These are phyloP conservation scores for Vidua macroura DNA, from an alignment of 2,113 vertebrate genomes.

Conservation along the genomic window DNA sequence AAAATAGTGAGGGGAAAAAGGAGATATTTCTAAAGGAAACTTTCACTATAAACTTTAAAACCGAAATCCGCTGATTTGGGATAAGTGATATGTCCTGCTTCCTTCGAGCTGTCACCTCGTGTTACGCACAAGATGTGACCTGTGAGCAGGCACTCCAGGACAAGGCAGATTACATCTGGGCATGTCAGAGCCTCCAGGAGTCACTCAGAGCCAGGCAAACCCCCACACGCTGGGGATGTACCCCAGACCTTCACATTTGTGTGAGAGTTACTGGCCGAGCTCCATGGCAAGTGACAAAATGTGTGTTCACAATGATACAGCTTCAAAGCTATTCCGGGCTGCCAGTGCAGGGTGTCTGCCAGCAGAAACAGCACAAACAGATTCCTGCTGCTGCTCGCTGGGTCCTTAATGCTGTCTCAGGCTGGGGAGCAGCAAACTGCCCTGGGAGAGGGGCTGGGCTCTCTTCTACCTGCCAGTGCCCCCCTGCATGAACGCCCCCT, in stretches of 20 bases:
- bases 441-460: neutral
- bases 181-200: neutral
- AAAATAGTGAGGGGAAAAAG: neutral
- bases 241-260: neutral
- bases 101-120: neutral
- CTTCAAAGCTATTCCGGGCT: neutral
- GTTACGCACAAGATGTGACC: conserved; percentile 46
- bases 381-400: neutral
- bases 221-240: accelerated
- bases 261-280: neutral
- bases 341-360: neutral
- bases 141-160: neutral
- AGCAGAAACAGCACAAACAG: accelerated
- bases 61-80: neutral
- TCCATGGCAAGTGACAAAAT: neutral
- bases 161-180: neutral
- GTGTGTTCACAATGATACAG: neutral
- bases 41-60: conserved; percentile 17
- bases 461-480: neutral
- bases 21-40: conserved; percentile 33
- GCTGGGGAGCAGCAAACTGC: neutral
- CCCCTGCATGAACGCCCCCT: neutral
- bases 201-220: neutral
- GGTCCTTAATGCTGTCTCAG: accelerated
- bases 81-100: neutral